Evolutionary conservation across 1,140 invertebrate species (phyloP), one percentile per base, ranked within the genome.

Genomic region (Cydia strobilella): DNA sequence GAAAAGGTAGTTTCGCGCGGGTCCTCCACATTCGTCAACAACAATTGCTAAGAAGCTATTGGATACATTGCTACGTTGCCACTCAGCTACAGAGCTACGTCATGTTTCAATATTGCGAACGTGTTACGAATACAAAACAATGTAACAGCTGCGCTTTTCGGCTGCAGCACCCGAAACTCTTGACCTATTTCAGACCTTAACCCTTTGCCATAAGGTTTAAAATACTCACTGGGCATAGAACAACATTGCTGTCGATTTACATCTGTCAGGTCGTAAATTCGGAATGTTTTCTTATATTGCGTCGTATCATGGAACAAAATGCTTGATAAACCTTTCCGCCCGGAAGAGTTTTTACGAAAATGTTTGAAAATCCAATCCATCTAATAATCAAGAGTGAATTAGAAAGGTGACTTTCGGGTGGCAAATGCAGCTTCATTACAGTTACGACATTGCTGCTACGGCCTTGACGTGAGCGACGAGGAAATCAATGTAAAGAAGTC

Each of bases 221-320:
- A 18, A 54, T 54, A 2, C 0, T 54, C 15, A 54, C 6, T 54
- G 15, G 10, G 5, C 6, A 2, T 9, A 7, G 51, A n/a, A 54
- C n/a, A 54, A 54, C 15, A 18, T 18, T 18, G 51, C 1, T 54
- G 51, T 54, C n/a, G 51, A 54, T 54, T 54, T 51, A 51, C 51
- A 18, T 54, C n/a, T 54, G 51, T 54, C 51, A 54, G n/a, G 51
- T 54, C 51, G 51, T 54, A 20, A 54, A 54, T n/a, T 20, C 51
- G 51, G n/a, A 54, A 54, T 18, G n/a, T 54, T 54, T 51, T 18
- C n/a, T 51, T 20, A 4, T 54, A 18, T 54, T 18, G 51, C n/a
- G 51, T 54, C 42, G 42, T 1, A 39, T 10, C 9, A 45, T 45
- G 42, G 42, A 13, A 13, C 12, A 13, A 45, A 45, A 45, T 45